A percentile compares a stretch with the other conserved stretches of the same genome.
Conservation (phyloP, 2,113 vertebrate species). For the Epinephelus cyanopodus region DNA sequence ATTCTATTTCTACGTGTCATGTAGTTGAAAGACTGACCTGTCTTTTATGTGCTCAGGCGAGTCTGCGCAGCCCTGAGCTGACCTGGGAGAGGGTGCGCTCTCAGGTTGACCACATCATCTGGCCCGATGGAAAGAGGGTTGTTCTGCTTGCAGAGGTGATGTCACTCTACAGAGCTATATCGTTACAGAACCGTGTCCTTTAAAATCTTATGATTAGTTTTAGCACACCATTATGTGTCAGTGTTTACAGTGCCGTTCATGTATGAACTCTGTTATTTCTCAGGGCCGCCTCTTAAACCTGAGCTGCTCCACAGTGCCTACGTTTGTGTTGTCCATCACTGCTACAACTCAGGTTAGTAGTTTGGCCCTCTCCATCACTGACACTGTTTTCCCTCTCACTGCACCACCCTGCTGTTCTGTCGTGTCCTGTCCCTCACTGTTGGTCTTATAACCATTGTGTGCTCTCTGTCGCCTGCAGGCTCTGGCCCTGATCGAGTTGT, state of each 20-base stretch:
- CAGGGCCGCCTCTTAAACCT: constrained; percentile 97
- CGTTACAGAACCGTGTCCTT: neutral
- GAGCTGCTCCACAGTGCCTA: constrained; percentile 98
- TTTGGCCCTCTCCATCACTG: neutral
- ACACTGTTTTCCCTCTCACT: neutral
- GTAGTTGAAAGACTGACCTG: neutral
- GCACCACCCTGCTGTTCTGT: neutral
- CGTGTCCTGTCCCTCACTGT: neutral
- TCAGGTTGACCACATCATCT: constrained; percentile 98
- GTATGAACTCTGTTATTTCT: constrained; percentile 1
- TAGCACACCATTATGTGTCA: too few relatives aligned
- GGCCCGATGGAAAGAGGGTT: constrained; percentile 97
- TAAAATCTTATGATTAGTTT: too few relatives aligned
- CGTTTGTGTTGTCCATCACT: constrained; percentile 98
- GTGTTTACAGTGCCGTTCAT: neutral
- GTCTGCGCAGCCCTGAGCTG: constrained; percentile 96
- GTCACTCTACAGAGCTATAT: neutral
- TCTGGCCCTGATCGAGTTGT: constrained; percentile 96
- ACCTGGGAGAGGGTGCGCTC: constrained; percentile 98
- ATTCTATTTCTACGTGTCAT: neutral
- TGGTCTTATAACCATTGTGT: constrained; percentile 22
- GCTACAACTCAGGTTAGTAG: constrained; percentile 95
- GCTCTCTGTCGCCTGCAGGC: constrained; percentile 83
- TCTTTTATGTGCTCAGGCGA: constrained; percentile 85
- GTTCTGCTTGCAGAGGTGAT: constrained; percentile 96